Evolutionary conservation across 2,113 vertebrate species (phyloP).

Genomic region (Recurvirostra avosetta): DNA sequence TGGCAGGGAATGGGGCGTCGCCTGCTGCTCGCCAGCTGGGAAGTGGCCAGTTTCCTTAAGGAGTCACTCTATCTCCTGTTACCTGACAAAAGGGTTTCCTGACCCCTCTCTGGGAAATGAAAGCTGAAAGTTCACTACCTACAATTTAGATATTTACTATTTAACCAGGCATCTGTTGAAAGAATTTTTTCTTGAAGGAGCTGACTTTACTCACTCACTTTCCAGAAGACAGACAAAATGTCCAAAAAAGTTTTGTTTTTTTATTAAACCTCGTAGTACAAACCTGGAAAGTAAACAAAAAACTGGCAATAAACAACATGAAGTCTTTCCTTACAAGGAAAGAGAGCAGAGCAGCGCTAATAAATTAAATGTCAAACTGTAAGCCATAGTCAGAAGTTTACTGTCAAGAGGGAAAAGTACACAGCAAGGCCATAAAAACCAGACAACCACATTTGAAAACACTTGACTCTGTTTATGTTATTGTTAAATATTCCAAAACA

Average conservation of each 20-base stretch:
- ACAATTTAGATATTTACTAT: neutral
- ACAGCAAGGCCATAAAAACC: conserved; percentile 94
- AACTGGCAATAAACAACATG: conserved; percentile 98
- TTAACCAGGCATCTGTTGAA: neutral
- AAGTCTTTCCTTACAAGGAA: conserved; percentile 88
- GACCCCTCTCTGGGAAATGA: neutral
- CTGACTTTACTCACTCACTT: conserved; percentile 36
- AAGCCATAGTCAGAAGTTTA: conserved; percentile 90
- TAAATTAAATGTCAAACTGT: conserved; percentile 99
- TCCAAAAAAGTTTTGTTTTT: conserved; percentile 86
- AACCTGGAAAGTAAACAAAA: conserved; percentile 98
- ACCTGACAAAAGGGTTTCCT: neutral
- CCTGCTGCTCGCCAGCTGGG: neutral
- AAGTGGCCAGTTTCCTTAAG: neutral
- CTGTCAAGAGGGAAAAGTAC: conserved; percentile 88
- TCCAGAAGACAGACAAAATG: conserved; percentile 78
- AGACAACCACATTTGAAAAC: conserved; percentile 96
- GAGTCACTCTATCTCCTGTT: neutral
- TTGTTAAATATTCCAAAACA: conserved; percentile 98
- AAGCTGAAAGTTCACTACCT: neutral
- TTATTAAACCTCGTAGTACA: conserved; percentile 99
- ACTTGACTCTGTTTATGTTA: conserved; percentile 88
- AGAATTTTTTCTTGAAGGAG: neutral
- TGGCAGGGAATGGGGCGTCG: rapidly evolving
- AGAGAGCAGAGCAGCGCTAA: conserved; percentile 92